Evolutionary conservation across 2,888 invertebrate species (phyloP).

Genomic region (Noctua janthe): DNA sequence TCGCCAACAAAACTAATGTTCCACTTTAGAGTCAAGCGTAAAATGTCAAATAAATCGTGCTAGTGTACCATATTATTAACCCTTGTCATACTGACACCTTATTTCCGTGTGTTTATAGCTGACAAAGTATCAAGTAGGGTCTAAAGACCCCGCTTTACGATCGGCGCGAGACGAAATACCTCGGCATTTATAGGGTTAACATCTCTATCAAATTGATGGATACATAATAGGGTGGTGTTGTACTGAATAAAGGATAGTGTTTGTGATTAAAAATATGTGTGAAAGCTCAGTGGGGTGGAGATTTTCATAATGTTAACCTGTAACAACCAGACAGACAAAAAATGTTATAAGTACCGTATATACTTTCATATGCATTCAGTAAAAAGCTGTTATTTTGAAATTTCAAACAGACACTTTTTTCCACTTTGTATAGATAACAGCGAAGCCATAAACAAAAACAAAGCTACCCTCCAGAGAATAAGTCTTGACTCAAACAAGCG

Average conservation of each 20-base stretch:
- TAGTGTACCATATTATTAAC: slow-evolving; percentile 63
- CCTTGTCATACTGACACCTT: slow-evolving; percentile 69
- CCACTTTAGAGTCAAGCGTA: slow-evolving; percentile 36
- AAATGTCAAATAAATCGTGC: slow-evolving; percentile 63
- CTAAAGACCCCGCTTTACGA: slow-evolving; percentile 62
- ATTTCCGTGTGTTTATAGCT: slow-evolving; percentile 69
- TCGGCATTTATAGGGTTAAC: slow-evolving; percentile 56
- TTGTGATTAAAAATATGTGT: background rate
- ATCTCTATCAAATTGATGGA: slow-evolving; percentile 54
- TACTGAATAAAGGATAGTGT: slow-evolving; percentile 11
- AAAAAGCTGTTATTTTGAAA: too few relatives aligned
- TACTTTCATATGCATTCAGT: too few relatives aligned
- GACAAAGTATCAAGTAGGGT: slow-evolving; percentile 67
- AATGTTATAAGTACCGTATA: too few relatives aligned
- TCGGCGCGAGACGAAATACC: slow-evolving; percentile 51
- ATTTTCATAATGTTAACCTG: too few relatives aligned
- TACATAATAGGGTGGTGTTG: slow-evolving; percentile 35
- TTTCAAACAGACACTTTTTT: too few relatives aligned
- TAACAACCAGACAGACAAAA: too few relatives aligned
- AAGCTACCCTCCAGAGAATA: background rate
- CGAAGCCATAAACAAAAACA: background rate
- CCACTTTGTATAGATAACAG: too few relatives aligned
- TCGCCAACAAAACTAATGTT: slow-evolving; percentile 50
- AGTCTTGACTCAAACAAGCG: background rate
- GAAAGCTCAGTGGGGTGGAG: too few relatives aligned